Conservation (phyloP, 1,140 invertebrate genomes). For the Saccostrea glomerata region DNA sequence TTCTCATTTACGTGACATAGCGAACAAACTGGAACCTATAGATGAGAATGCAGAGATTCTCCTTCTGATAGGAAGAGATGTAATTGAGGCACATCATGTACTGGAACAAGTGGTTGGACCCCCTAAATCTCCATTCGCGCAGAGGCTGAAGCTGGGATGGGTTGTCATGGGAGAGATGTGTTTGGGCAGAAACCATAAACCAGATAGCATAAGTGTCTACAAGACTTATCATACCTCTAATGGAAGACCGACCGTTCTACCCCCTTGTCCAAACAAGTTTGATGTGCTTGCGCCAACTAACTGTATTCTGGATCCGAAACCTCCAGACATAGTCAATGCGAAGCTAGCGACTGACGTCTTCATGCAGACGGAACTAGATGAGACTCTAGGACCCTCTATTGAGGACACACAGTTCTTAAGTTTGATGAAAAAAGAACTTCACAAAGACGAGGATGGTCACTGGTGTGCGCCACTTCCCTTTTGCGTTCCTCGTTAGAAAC, state of each 20-base stretch:
- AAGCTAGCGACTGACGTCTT: not conserved
- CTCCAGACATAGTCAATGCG: not conserved
- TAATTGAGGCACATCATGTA: slow-evolving; percentile 49
- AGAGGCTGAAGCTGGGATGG: slow-evolving; percentile 46
- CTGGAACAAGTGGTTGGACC: slow-evolving; percentile 36
- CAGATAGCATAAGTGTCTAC: not conserved
- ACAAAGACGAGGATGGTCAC: too few relatives aligned
- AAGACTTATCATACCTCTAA: slow-evolving; percentile 32
- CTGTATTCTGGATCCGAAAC: not conserved
- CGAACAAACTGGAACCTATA: slow-evolving; percentile 7
- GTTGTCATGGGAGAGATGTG: slow-evolving; percentile 52
- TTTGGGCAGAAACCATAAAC: slow-evolving; percentile 16
- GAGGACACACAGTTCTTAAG: too few relatives aligned
- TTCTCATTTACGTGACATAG: slow-evolving; percentile 6
- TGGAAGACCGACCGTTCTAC: slow-evolving; percentile 31
- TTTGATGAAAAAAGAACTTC: too few relatives aligned
- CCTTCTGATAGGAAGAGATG: slow-evolving; percentile 49
- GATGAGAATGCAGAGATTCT: slow-evolving; percentile 15
- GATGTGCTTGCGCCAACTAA: too few relatives aligned
- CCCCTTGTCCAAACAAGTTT: slow-evolving; percentile 39
- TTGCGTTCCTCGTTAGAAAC: not conserved
- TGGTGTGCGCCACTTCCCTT: too few relatives aligned
- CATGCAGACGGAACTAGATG: slow-evolving; percentile 15
- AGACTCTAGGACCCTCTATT: slow-evolving; percentile 36
- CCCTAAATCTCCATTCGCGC: slow-evolving; percentile 43